Evolutionary conservation across 53 echinoderm and acorn worm species (phyloP).

Genomic region (Stichopus horrens): DNA sequence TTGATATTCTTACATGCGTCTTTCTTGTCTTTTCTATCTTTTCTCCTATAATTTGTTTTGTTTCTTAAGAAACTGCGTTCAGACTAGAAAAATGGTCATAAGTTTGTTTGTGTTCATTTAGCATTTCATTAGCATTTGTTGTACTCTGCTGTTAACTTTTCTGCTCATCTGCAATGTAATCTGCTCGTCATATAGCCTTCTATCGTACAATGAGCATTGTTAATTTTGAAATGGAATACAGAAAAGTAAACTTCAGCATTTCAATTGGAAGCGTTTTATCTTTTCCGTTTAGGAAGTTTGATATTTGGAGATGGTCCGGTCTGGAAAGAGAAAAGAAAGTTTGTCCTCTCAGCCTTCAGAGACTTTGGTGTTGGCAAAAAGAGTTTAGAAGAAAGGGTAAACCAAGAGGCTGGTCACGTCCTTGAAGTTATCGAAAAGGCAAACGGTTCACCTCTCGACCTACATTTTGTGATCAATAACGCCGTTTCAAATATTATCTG

Average conservation of each 20-base stretch:
- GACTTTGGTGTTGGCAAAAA: slow-evolving; percentile 42
- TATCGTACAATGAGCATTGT: not conserved
- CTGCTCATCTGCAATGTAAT: too few relatives aligned
- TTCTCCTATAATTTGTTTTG: too few relatives aligned
- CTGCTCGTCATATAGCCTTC: too few relatives aligned
- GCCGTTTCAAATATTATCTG: slow-evolving; percentile 47
- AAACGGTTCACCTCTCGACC: slow-evolving; percentile 3
- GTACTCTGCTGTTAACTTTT: too few relatives aligned
- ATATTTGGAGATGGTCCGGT: slow-evolving; percentile 33
- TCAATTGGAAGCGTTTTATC: not conserved
- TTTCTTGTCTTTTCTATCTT: too few relatives aligned
- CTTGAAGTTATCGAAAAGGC: slow-evolving; percentile 11
- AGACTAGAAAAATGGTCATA: too few relatives aligned
- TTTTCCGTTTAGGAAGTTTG: slow-evolving; percentile 8
- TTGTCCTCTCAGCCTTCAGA: slow-evolving; percentile 23
- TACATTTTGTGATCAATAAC: slow-evolving; percentile 27
- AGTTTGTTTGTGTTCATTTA: too few relatives aligned
- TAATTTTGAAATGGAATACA: too few relatives aligned
- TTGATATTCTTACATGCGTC: too few relatives aligned
- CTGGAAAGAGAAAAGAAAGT: slow-evolving; percentile 16
- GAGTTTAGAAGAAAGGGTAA: slow-evolving; percentile 29
- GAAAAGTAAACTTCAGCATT: too few relatives aligned
- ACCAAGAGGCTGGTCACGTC: slow-evolving; percentile 27
- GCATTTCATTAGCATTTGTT: too few relatives aligned
- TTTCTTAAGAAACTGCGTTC: too few relatives aligned